These are phyloP conservation scores for Drosophila vallismaia DNA, from an alignment of 2,888 invertebrate genomes.

Conservation along the genomic window DNA sequence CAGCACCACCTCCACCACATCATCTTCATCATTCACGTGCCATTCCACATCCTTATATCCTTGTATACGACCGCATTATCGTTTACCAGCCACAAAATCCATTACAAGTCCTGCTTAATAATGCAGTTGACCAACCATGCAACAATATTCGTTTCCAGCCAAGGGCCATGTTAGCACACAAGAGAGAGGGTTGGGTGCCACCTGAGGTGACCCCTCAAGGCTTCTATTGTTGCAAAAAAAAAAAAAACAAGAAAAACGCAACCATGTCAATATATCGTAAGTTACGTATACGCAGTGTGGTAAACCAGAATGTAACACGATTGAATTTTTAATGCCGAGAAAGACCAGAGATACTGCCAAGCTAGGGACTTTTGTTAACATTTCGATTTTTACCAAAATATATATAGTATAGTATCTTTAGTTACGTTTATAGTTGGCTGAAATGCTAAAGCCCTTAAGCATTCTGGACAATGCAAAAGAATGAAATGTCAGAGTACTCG, in stretches of 20 bases:
- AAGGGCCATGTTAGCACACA: background rate
- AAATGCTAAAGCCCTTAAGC: background rate
- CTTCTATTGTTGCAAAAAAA: conserved; percentile 46
- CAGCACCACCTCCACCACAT: background rate
- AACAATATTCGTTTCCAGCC: conserved; percentile 40
- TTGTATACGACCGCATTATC: conserved; percentile 26
- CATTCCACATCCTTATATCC: conserved; percentile 14
- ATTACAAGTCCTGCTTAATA: conserved; percentile 30
- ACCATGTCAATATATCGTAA: conserved; percentile 48
- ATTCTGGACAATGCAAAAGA: conserved; percentile 15
- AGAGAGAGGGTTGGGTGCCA: conserved; percentile 10
- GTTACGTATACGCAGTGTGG: conserved; percentile 55
- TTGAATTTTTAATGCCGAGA: conserved; percentile 32
- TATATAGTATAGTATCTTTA: no score
- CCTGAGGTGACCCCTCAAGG: conserved; percentile 4
- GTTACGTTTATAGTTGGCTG: no score
- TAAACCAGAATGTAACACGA: conserved; percentile 45
- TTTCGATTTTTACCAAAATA: background rate
- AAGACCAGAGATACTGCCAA: background rate
- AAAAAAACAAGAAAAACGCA: conserved; percentile 21
- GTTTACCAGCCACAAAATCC: conserved; percentile 46
- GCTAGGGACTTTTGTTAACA: background rate
- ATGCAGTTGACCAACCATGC: conserved; percentile 47
- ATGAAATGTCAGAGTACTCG: conserved; percentile 28
- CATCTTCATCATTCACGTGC: conserved; percentile 14